Evolutionary conservation across 1,140 invertebrate genomes (phyloP).

Genomic region (Musca domestica): DNA sequence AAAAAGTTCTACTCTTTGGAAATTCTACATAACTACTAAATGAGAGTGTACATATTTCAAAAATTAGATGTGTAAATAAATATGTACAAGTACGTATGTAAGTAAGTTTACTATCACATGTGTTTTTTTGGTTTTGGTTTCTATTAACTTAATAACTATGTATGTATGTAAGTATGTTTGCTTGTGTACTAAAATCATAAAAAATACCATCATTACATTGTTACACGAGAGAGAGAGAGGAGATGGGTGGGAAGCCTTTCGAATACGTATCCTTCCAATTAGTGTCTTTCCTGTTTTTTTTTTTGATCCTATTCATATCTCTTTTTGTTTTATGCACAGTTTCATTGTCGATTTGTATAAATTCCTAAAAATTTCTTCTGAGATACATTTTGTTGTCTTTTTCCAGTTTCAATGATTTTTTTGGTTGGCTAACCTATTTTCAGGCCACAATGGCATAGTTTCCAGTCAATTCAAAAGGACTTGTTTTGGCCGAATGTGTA

Average conservation of each 20-base stretch:
- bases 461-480: conserved; percentile 51
- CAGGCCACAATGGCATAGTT: conserved; percentile 51
- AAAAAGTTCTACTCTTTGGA: too few relatives aligned
- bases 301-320: too few relatives aligned
- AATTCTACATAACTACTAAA: too few relatives aligned
- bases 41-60: conserved; percentile 18
- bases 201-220: too few relatives aligned
- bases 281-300: too few relatives aligned
- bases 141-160: too few relatives aligned
- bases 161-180: too few relatives aligned
- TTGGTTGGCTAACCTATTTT: conserved; percentile 11
- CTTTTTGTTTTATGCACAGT: too few relatives aligned
- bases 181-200: too few relatives aligned
- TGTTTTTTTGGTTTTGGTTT: neutral
- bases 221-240: too few relatives aligned
- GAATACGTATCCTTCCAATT: too few relatives aligned
- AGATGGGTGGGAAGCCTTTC: too few relatives aligned
- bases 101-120: conserved; percentile 16
- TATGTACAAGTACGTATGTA: conserved; percentile 16
- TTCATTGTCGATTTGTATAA: neutral
- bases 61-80: conserved; percentile 20
- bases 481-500: conserved; percentile 50
- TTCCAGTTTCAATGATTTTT: conserved; percentile 9
- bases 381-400: conserved; percentile 21
- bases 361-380: neutral